phyloP scores from a whole-genome alignment of 2,113 vertebrate genomes.

The Mesembrinibis cayennensis region DNA sequence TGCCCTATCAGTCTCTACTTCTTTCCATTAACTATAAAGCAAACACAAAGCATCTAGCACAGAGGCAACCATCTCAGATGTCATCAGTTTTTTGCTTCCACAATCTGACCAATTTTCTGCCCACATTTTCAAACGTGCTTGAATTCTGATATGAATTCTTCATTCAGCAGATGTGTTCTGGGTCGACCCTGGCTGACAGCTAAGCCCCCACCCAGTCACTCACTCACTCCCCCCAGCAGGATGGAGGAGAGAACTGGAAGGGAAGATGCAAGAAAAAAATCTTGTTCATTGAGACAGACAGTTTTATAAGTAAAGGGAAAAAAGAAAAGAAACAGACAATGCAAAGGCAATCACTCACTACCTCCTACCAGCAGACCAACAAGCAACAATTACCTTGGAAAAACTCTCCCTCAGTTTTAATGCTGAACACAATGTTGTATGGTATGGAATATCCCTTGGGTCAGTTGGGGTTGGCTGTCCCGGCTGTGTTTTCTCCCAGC shows the following conservation, averaged over 20 bases:
- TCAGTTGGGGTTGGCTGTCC: not conserved
- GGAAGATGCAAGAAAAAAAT: not conserved
- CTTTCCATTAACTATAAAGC: not conserved
- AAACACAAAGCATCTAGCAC: not conserved
- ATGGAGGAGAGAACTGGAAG: not conserved
- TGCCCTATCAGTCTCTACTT: not conserved
- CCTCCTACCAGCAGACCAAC: not conserved
- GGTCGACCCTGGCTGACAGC: not conserved
- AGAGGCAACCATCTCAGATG: not conserved
- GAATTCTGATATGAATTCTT: not conserved
- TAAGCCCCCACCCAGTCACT: not conserved
- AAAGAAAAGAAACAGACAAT: not conserved
- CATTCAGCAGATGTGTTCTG: not conserved
- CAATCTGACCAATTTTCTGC: not conserved
- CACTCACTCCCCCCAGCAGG: rapidly evolving
- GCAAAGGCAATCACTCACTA: not conserved
- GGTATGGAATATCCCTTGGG: not conserved
- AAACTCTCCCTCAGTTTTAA: not conserved
- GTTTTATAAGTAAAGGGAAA: not conserved
- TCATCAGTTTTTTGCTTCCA: not conserved
- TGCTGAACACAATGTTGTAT: not conserved
- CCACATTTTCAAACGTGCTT: not conserved
- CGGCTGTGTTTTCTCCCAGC: not conserved
- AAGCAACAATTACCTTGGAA: not conserved
- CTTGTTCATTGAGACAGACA: not conserved